phyloP scores from a whole-genome alignment of 2,113 vertebrate genomes.

The Albula goreensis region DNA sequence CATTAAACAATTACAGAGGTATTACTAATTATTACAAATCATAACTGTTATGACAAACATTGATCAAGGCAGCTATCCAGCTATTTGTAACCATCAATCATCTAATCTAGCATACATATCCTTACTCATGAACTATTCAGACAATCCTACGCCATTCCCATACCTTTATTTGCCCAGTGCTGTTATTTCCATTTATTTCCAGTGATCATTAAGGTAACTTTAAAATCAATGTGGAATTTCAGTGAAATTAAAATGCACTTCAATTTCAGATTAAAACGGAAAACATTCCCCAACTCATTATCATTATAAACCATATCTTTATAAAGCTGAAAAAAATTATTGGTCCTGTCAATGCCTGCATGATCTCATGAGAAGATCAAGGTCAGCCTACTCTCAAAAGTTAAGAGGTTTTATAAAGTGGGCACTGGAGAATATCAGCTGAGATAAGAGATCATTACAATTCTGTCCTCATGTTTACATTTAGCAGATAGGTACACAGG shows the following conservation, averaged over 20 bases:
- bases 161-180: too few species aligned
- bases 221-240: too few species aligned
- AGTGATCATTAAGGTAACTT: not conserved
- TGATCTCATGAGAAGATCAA: not conserved
- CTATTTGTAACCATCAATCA: slow-evolving; percentile 76
- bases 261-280: not conserved
- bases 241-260: too few species aligned
- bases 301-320: not conserved
- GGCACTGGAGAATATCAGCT: not conserved
- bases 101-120: slow-evolving; percentile 78
- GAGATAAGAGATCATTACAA: not conserved
- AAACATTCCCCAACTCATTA: not conserved
- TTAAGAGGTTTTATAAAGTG: not conserved
- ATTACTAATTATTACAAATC: slow-evolving; percentile 66
- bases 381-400: not conserved
- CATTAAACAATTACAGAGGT: slow-evolving; percentile 86
- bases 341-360: not conserved
- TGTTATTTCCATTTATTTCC: too few species aligned
- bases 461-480: not conserved
- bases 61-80: slow-evolving; percentile 86
- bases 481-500: too few species aligned
- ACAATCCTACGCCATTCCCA: too few species aligned
- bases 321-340: not conserved
- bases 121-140: slow-evolving; percentile 75
- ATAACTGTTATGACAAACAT: slow-evolving; percentile 73